These are phyloP conservation scores for Chymomyza amoena DNA, from an alignment of 2,888 invertebrate species.

Conservation along the genomic window DNA sequence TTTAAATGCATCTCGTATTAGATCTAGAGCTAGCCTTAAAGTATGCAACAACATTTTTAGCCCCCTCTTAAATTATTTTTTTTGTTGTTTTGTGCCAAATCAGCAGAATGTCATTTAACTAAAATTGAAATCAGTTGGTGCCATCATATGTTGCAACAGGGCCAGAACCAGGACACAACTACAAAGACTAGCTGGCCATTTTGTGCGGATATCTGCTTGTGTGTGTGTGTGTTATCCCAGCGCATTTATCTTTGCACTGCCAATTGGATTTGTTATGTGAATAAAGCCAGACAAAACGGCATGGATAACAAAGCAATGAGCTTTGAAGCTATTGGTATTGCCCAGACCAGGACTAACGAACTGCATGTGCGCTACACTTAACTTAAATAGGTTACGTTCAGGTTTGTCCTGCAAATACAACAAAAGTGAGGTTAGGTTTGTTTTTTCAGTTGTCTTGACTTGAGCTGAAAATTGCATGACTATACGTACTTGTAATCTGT, in stretches of 20 bases:
- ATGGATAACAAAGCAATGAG: slow-evolving; percentile 44
- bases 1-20: slow-evolving; percentile 12
- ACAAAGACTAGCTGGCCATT: slow-evolving; percentile 36
- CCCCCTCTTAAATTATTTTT: not conserved
- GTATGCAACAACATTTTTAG: not conserved
- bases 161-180: slow-evolving; percentile 2
- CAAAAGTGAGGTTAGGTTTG: slow-evolving; percentile 9
- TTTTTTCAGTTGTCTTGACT: not conserved
- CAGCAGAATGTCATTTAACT: slow-evolving; percentile 51
- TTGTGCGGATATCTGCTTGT: slow-evolving; percentile 11
- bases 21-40: not conserved
- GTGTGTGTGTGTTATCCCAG: slow-evolving; percentile 41
- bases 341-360: slow-evolving; percentile 20
- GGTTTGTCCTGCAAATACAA: not conserved
- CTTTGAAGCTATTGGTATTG: slow-evolving; percentile 34
- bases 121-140: slow-evolving; percentile 51
- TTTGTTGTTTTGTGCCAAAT: slow-evolving; percentile 10
- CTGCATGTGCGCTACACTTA: slow-evolving; percentile 17
- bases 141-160: not conserved
- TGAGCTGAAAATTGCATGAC: not conserved
- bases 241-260: slow-evolving; percentile 57
- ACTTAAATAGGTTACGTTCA: slow-evolving; percentile 18
- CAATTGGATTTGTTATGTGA: slow-evolving; percentile 57
- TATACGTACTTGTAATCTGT: too few species aligned
- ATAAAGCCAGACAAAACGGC: slow-evolving; percentile 33